These are phyloP conservation scores for Sisor rabdophorus DNA, from an alignment of 2,113 vertebrate genomes.

Conservation along the genomic window DNA sequence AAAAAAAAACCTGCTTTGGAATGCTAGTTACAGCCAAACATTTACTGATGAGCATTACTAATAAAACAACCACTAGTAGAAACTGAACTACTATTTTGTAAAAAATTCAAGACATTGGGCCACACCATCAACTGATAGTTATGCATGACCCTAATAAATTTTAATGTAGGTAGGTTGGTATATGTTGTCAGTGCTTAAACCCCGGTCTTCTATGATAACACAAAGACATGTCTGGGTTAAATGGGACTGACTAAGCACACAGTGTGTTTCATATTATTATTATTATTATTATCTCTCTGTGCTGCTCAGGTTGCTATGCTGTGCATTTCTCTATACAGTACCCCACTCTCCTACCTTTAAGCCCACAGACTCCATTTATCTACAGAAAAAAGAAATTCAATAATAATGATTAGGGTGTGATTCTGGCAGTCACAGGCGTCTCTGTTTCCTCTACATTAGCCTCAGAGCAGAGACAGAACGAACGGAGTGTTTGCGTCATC, in stretches of 20 bases:
- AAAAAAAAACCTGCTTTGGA: too few relatives aligned
- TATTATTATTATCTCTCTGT: too few relatives aligned
- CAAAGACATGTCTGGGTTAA: background rate
- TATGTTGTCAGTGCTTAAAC: too few relatives aligned
- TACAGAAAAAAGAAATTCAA: slow-evolving; percentile 1
- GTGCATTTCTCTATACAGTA: background rate
- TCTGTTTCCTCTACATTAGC: slow-evolving; percentile 29
- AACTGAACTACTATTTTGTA: too few relatives aligned
- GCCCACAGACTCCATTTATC: background rate
- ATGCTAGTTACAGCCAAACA: too few relatives aligned
- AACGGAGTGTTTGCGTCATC: slow-evolving; percentile 9
- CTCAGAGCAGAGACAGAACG: slow-evolving; percentile 1
- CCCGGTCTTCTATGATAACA: background rate
- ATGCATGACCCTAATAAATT: background rate
- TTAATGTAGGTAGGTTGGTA: too few relatives aligned
- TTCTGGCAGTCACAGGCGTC: slow-evolving; percentile 5
- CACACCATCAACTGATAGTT: background rate
- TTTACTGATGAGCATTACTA: too few relatives aligned
- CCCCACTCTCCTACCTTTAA: background rate
- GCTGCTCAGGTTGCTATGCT: background rate
- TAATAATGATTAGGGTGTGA: slow-evolving; percentile 28
- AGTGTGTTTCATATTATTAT: slow-evolving; percentile 10
- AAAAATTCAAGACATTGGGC: background rate
- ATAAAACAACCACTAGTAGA: too few relatives aligned
- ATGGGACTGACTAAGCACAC: background rate